Base-by-base conservation (phyloP, 2,113 vertebrate species). In the Dascyllus trimaculatus region DNA sequence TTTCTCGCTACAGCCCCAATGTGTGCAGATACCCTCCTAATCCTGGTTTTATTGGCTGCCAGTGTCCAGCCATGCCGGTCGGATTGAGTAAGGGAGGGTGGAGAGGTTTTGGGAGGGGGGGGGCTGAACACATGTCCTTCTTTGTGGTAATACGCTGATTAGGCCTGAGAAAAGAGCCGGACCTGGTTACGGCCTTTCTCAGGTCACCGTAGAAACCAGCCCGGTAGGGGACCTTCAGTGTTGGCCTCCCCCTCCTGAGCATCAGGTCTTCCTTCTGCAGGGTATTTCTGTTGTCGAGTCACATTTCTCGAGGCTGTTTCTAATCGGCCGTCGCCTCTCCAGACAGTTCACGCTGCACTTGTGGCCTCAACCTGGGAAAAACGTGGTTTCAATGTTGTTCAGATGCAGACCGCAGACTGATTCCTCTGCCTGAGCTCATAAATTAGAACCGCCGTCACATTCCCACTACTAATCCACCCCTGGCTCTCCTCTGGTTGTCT, bases 191-290 rank as follows among this genome's bases (percentile, higher is more conserved):
- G 91, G 96, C 95, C 94, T 96, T 96, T 96, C 95, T 95, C 90
- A 94, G 94, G 96, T 98, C 96, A 96, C 97, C 97, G 94, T 97
- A 97, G 97, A 96, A 98, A 99, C 98, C 91, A 72, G 92, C 97
- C 94, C 95, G 74, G 95, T 96, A 95, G 97, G 98, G 96, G 95
- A 95, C 94, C 96, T 15, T 95, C 95, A 95, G 95, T 97, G 96
- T 95, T 90, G 76, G 88, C 80, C 78, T 66, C 86, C 81, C 77
- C 85, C 81, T 26, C 69, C 65, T 45, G 71, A 22, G 62, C 78
- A 83, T 72, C 91, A 77, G 75, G 49, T 75, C 77, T 74, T 68
- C 78, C 78, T 70, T 24, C 8, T 48, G 76, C 73, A 81, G 32
- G 54, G 69, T 17, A 43, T 57, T 19, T 48, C 32, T 35, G 32